Evolutionary conservation across 2,797 vertebrate genomes (phyloP), one percentile per base, ranked within the genome.

Genomic region (Pipistrellus pipistrellus): DNA sequence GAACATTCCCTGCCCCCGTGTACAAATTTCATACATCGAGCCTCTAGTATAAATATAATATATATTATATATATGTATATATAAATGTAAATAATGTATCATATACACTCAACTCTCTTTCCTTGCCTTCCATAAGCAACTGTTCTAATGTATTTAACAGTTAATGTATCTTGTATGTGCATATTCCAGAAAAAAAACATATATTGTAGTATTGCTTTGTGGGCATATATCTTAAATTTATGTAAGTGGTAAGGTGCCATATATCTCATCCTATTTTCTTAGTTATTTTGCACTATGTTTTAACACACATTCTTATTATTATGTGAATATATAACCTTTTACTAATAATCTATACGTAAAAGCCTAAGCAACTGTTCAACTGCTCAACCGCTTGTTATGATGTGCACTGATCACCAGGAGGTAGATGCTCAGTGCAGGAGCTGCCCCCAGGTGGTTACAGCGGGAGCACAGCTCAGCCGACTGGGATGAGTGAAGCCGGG

Each of bases 131-230:
- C 23, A 44, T 7, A 68, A 62, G 23, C 48, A 85, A 55, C n/a
- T 76, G 6, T 88, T 81, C 25, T 35, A 75, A 71, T 7, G 46
- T 59, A 9, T 75, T 91, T 66, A 81, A 20, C n/a, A 62, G 59
- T 62, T 62, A 62, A 13, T 57, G 3, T 88, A 35, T 55, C 27
- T 93, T 51, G 1, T 53, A 82, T 59, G 21, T 21, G 59, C 32
- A 30, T 66, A 8, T 76, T 66, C 44, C 44, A 78, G 10, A 7
- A 92, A 92, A 95, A 89, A 82, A 51, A 51, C 15, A 5, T 72
- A 87, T 72, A n/a, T n/a, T n/a, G n/a, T n/a, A 87, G n/a, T 32
- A 77, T 30, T 76, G 55, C 44, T 93, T 85, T 35, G 21, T 77
- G 15, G 30, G 44, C 25, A 85, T 69, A 21, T 30, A 53, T 64